phyloP scores from a whole-genome alignment of 2,888 invertebrate genomes.

The Zygaena filipendulae region DNA sequence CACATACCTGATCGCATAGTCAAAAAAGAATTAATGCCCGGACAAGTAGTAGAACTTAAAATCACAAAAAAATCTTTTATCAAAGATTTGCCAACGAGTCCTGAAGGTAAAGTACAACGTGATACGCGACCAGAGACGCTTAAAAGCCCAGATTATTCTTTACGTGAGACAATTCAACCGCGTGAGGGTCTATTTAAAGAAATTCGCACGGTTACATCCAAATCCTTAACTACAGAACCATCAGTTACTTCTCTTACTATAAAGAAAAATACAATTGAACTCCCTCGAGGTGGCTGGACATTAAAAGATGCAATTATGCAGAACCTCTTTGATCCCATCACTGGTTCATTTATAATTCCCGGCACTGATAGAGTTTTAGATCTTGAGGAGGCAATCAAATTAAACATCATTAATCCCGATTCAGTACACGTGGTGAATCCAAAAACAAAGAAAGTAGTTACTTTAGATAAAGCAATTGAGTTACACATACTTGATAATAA shows the following conservation, averaged over 20 bases:
- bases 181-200: constrained; percentile 33
- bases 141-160: constrained; percentile 65
- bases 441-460: constrained; percentile 73
- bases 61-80: constrained; percentile 63
- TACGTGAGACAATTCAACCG: constrained; percentile 27
- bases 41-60: constrained; percentile 60
- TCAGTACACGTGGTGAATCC: constrained; percentile 88
- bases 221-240: constrained; percentile 51
- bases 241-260: constrained; percentile 58
- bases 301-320: constrained; percentile 85
- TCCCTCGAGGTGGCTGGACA: constrained; percentile 87
- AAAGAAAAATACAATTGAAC: constrained; percentile 78
- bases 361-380: constrained; percentile 86
- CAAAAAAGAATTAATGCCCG: constrained; percentile 49
- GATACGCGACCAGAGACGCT: constrained; percentile 67
- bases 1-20: constrained; percentile 44
- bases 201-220: constrained; percentile 48
- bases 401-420: constrained; percentile 85
- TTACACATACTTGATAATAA: constrained; percentile 81
- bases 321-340: constrained; percentile 83
- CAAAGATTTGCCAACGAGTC: constrained; percentile 52
- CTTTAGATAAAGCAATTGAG: constrained; percentile 78
- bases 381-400: constrained; percentile 87
- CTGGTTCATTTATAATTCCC: constrained; percentile 87
- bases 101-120: constrained; percentile 57